A percentile compares a stretch with the other conserved stretches of the same genome.
Evolutionary conservation across 64 coral and sea anemone genomes (phyloP).

Genomic region (Trachythela sp.): DNA sequence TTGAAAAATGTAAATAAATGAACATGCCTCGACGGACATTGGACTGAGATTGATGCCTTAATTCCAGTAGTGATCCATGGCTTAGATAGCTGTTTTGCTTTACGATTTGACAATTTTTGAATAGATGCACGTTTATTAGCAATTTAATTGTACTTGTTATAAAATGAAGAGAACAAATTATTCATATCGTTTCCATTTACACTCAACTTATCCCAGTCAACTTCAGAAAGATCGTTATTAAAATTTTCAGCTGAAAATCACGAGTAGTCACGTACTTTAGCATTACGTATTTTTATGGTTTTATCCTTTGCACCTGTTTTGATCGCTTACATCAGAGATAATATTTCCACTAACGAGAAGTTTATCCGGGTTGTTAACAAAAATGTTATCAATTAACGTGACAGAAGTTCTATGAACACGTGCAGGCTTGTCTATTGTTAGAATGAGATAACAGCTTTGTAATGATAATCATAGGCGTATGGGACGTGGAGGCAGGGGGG

Average conservation of each 20-base stretch:
- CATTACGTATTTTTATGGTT: neutral
- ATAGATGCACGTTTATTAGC: constrained; percentile 48
- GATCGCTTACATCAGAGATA: neutral
- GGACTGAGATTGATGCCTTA: too few species aligned
- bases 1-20: too few species aligned
- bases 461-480: too few species aligned
- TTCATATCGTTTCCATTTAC: too few species aligned
- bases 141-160: constrained; percentile 8
- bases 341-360: neutral
- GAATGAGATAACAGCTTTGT: neutral
- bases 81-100: too few species aligned
- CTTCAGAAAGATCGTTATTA: constrained; percentile 26
- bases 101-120: too few species aligned
- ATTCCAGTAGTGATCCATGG: too few species aligned
- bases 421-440: neutral
- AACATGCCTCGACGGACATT: too few species aligned
- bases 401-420: neutral
- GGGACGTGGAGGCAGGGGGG: too few species aligned
- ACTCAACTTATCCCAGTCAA: too few species aligned
- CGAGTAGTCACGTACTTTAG: constrained; percentile 5
- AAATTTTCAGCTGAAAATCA: constrained; percentile 32
- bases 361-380: neutral
- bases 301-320: neutral
- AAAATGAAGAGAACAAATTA: constrained; percentile 3
- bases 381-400: neutral